Percentiles rank a stretch among this genome's conserved stretches.
Conservation (phyloP, 2,888 invertebrate genomes). For the Griposia aprilina region DNA sequence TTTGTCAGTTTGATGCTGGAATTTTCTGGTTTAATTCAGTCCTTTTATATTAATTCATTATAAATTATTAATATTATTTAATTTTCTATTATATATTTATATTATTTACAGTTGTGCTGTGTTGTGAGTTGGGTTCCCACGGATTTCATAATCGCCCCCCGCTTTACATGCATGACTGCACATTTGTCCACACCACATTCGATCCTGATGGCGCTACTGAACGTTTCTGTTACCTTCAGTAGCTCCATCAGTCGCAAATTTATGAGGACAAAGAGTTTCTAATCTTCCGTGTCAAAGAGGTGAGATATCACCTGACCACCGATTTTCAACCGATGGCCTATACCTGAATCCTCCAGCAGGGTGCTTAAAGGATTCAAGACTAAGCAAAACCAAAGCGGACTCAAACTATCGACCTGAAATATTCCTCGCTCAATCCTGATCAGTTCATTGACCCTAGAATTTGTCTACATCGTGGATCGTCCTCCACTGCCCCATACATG, state of each 20-base stretch:
- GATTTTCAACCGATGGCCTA: not conserved
- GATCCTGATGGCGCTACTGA: not conserved
- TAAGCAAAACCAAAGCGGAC: not conserved
- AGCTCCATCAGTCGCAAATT: not conserved
- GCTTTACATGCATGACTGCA: no score
- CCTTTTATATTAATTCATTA: not conserved
- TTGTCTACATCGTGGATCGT: not conserved
- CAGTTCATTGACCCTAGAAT: not conserved
- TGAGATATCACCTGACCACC: not conserved
- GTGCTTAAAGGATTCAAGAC: not conserved
- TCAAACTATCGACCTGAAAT: not conserved
- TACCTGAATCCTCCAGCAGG: not conserved
- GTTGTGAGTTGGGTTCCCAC: not conserved
- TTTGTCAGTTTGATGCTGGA: not conserved
- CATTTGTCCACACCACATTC: not conserved
- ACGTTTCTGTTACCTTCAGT: not conserved
- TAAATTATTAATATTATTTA: no score
- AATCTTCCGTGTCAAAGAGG: not conserved
- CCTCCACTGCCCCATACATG: not conserved
- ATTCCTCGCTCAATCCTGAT: not conserved
- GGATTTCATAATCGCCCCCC: not conserved
- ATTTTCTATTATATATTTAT: not conserved
- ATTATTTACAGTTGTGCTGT: no score
- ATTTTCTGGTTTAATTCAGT: not conserved
- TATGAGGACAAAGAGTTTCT: not conserved